Evolutionary conservation across 2,888 invertebrate species (phyloP), one percentile per base, ranked within the genome.

Genomic region (Galeruca laticollis): DNA sequence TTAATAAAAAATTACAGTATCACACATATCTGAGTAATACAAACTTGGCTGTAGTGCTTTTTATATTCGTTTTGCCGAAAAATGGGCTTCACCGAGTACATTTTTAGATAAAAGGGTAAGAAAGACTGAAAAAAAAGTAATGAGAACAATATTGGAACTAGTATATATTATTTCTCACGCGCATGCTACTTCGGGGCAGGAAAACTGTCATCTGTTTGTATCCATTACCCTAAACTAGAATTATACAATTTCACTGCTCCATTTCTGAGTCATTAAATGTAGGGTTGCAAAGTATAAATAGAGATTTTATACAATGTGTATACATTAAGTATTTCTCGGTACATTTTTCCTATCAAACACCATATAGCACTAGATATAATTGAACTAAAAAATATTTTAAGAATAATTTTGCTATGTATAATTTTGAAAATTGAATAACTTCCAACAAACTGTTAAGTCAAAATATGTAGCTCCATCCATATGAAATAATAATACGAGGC

Each of bases 51-150:
- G 15, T 43, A 43, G 43, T 43, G 43, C n/a, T 15, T 47, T 47
- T 6, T 47, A 47, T 47, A 47, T 37, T 31, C 51, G 49, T 54
- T 43, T 43, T 35, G 33, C 61, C n/a, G 60, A 60, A 20, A 49
- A n/a, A 56, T 33, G 3, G 2, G 18, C 33, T 33, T 35, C 5
- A 31, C 35, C 33, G n/a, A 33, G 33, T 35, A 56, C 35, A 56
- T 56, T 33, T n/a, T 35, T 33, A 15, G 13, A 18, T 10, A 18
- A 20, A 51, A 4, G 56, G 33, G 1, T 5, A 10, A 15, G 2
- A 18, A 18, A 33, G 5, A 56, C 56, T 56, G 15, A 18, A 15
- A 31, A 56, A 35, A 56, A 18, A 33, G 33, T 15, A n/a, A 15
- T 33, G 13, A n/a, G 35, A 26, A 52, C 13, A 61, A 63, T 47